Evolutionary conservation across 1,140 invertebrate genomes (phyloP).

Genomic region (Antheraea pernyi): DNA sequence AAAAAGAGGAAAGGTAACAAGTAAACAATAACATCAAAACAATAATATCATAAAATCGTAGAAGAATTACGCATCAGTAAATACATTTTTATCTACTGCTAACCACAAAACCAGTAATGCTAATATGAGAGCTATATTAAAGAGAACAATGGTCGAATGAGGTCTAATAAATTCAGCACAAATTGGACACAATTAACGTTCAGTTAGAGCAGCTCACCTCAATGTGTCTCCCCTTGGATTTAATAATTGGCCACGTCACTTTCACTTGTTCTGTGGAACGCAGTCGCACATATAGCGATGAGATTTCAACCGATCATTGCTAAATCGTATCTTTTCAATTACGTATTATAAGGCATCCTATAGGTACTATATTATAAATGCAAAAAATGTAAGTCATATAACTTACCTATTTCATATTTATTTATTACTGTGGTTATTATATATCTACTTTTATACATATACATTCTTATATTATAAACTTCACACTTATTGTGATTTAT

Average conservation of each 20-base stretch:
- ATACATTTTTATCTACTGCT: not conserved
- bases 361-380: too few relatives aligned
- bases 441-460: too few relatives aligned
- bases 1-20: too few relatives aligned
- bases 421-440: too few relatives aligned
- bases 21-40: too few relatives aligned
- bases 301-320: not conserved
- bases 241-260: constrained; percentile 22
- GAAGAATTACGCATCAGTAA: not conserved
- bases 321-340: too few relatives aligned
- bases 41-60: too few relatives aligned
- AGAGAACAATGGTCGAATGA: not conserved
- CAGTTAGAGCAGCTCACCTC: constrained; percentile 21
- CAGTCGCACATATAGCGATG: not conserved
- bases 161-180: constrained; percentile 1
- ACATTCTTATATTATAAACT: too few relatives aligned
- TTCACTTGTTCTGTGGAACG: constrained; percentile 4
- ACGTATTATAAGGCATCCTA: too few relatives aligned
- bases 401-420: too few relatives aligned
- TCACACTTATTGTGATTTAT: too few relatives aligned
- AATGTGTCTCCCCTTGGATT: constrained; percentile 21
- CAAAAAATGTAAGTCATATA: too few relatives aligned
- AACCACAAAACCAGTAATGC: not conserved
- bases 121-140: not conserved
- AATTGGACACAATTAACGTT: constrained; percentile 11